Base-by-base conservation (phyloP, 2,113 vertebrate species). In the Ifrita kowaldi region DNA sequence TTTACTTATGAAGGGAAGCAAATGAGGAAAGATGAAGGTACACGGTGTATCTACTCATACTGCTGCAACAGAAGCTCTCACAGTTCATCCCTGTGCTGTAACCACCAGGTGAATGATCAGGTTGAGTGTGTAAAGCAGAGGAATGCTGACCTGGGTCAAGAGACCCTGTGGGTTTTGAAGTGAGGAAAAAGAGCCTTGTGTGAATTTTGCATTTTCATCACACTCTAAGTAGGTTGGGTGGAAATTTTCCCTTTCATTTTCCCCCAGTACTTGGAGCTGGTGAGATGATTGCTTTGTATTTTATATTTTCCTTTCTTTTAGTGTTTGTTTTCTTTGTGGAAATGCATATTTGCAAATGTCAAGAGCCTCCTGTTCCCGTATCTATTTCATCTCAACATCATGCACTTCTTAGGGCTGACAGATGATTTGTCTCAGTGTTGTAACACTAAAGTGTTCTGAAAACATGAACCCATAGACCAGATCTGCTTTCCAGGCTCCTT, bases 261-360 rank as follows among this genome's bases (percentile, higher is more conserved):
- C 16, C 26, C 24, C 19, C 44, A 23, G 35, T 21, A 39, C n/a
- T 82, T 76, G 44, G 60, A 84, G 16, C n/a, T 81, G 47, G 20
- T 39, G 32, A 71, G 24, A 52, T 16, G 30, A 71, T 18, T 75
- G n/a, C 11, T 82, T 87, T 76, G 60, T 39, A 46, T 69, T 90
- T 73, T 16, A 8, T 13, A 49, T 60, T 80, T 90, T 87, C 46
- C 27, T 84, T 87, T 50, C 13, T 79, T 90, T 69, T 35, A 69
- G 42, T 56, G 8, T 39, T 91, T 71, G 21, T 67, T 87, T 75
- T 44, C 76, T 59, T 84, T 70, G 44, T 32, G 17, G 30, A 32
- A 92, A 87, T 67, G 47, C 52, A 68, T 84, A 84, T 42, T 42
- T 77, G 79, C 42, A 84, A 70, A 68, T 44, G 46, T n/a, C 84